Conservation (phyloP, 2,888 invertebrate species). For the Carcina quercana region DNA sequence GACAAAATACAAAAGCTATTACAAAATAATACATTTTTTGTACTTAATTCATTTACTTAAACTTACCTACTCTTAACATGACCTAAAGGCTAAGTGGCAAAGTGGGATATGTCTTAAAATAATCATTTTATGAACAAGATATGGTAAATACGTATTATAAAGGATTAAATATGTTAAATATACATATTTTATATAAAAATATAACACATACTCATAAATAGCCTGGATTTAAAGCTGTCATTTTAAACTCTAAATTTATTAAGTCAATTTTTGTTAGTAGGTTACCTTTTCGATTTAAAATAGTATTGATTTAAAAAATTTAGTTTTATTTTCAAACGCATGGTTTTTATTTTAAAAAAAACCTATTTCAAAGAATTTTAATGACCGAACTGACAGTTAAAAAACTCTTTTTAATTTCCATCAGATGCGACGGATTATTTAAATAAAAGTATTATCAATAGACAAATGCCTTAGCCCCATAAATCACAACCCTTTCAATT, state of each 20-base stretch:
- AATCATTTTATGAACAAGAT: constrained; percentile 32
- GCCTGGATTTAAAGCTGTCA: background rate
- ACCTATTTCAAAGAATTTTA: too few species aligned
- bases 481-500: constrained; percentile 31
- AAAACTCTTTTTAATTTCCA: too few species aligned
- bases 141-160: constrained; percentile 24
- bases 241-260: background rate
- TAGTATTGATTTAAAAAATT: too few species aligned
- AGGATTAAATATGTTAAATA: constrained; percentile 34
- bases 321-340: too few species aligned
- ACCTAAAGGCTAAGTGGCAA: constrained; percentile 45
- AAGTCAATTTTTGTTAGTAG: background rate
- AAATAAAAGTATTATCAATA: constrained; percentile 2
- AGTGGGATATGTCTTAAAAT: constrained; percentile 58
- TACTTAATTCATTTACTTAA: constrained; percentile 34
- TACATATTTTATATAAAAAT: constrained; percentile 17
- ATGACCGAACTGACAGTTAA: too few species aligned
- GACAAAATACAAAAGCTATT: constrained; percentile 25
- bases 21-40: constrained; percentile 41
- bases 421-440: too few species aligned
- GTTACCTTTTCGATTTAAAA: too few species aligned
- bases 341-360: too few species aligned
- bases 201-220: too few species aligned
- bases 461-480: constrained; percentile 21
- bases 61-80: constrained; percentile 19